phyloP scores from a whole-genome alignment of 2,113 vertebrate species.

The Xiphophorus maculatus region DNA sequence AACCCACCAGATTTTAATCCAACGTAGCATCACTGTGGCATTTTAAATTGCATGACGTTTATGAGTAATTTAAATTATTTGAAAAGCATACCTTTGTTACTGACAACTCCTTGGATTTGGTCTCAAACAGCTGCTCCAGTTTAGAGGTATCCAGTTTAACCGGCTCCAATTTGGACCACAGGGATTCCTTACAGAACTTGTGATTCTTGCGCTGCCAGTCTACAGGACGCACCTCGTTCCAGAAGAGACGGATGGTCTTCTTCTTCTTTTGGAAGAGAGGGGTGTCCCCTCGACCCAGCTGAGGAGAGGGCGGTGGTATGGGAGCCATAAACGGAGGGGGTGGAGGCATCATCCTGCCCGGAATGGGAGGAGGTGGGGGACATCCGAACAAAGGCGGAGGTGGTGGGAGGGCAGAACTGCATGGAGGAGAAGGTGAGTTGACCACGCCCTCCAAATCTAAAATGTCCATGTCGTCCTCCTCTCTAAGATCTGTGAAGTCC shows the following conservation, averaged over 20 bases:
- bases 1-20: background rate
- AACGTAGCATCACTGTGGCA: background rate
- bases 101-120: conserved; percentile 96
- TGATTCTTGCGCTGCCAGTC: conserved; percentile 92
- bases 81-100: conserved; percentile 89
- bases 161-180: conserved; percentile 97
- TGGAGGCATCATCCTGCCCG: conserved; percentile 80
- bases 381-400: conserved; percentile 83
- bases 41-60: background rate
- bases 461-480: conserved; percentile 92
- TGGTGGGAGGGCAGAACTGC: conserved; percentile 83
- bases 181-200: conserved; percentile 89
- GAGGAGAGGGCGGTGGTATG: conserved; percentile 87
- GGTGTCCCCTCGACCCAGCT: conserved; percentile 85
- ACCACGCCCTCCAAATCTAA: conserved; percentile 85
- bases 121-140: conserved; percentile 97
- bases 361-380: conserved; percentile 82
- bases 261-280: conserved; percentile 94
- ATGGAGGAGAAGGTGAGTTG: conserved; percentile 77
- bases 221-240: conserved; percentile 94
- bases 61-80: background rate
- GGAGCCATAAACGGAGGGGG: conserved; percentile 77
- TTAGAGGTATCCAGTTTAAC: conserved; percentile 95
- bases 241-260: conserved; percentile 98
- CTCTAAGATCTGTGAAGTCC: conserved; percentile 96